Evolutionary conservation across 2,797 vertebrate genomes (phyloP).

Genomic region (Rousettus madagascariensis): DNA sequence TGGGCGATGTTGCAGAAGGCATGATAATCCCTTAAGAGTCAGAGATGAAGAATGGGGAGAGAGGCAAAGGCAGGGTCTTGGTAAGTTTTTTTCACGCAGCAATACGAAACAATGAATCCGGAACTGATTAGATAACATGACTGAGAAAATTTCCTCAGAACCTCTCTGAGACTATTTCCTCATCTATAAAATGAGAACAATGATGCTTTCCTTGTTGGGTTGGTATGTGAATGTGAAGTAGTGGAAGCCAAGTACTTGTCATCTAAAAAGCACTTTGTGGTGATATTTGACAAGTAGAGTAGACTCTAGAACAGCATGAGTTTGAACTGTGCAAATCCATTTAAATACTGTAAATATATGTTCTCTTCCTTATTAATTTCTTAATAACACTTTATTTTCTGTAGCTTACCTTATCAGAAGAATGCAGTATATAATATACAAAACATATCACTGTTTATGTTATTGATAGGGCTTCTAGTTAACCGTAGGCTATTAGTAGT

Average conservation of each 20-base stretch:
- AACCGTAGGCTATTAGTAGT: not conserved
- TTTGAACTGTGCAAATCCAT: not conserved
- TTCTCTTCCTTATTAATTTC: not conserved
- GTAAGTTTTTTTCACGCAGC: not conserved
- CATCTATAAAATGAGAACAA: not conserved
- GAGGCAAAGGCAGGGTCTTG: not conserved
- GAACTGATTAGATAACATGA: not conserved
- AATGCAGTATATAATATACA: not conserved
- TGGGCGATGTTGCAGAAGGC: not conserved
- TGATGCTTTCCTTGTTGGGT: not conserved
- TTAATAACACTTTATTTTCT: not conserved
- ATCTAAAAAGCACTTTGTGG: not conserved
- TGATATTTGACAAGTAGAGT: not conserved
- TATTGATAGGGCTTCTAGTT: not conserved
- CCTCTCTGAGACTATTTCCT: not conserved
- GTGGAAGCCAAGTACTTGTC: not conserved
- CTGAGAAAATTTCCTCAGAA: constrained; percentile 4
- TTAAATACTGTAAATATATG: not conserved
- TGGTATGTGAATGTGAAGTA: not conserved
- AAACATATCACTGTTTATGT: not conserved
- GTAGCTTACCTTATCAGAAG: not conserved
- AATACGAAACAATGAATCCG: not conserved
- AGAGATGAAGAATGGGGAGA: not conserved
- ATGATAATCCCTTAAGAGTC: not conserved
- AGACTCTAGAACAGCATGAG: not conserved